Conservation (phyloP, 2,888 invertebrate species). For the Brachynemurus nebulosus region DNA sequence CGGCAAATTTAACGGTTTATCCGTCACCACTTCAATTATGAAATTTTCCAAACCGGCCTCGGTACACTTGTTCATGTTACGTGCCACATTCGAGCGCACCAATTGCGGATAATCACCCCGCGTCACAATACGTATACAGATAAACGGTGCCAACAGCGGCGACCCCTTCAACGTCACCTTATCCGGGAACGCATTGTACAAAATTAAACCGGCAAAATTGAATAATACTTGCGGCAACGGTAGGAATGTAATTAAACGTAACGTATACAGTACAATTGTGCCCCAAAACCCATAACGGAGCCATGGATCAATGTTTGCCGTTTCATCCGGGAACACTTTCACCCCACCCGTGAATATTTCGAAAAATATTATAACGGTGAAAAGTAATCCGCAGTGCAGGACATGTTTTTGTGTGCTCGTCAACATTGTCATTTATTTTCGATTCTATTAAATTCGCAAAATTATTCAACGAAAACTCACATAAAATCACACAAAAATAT, state of each 20-base stretch:
- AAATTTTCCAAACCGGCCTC: conserved; percentile 91
- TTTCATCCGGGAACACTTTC: conserved; percentile 35
- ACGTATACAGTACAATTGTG: conserved; percentile 57
- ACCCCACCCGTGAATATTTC: conserved; percentile 40
- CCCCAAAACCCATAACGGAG: conserved; percentile 63
- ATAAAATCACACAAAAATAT: background rate
- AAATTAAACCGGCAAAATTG: conserved; percentile 71
- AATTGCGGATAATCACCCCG: conserved; percentile 87
- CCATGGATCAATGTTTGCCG: conserved; percentile 62
- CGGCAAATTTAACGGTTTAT: conserved; percentile 66
- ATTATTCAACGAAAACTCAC: background rate
- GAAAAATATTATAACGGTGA: conserved; percentile 59
- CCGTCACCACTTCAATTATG: conserved; percentile 90
- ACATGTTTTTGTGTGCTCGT: conserved; percentile 63
- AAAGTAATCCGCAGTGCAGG: conserved; percentile 62
- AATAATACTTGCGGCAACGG: conserved; percentile 82
- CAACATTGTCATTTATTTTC: conserved; percentile 23
- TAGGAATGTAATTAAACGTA: conserved; percentile 68
- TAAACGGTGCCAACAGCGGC: conserved; percentile 82
- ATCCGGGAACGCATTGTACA: conserved; percentile 91
- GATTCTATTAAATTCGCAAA: background rate
- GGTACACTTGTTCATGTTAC: conserved; percentile 76
- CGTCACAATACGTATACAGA: conserved; percentile 88
- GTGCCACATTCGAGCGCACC: conserved; percentile 71
- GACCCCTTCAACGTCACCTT: conserved; percentile 80